Base-by-base conservation (phyloP, 2,797 vertebrate species). In the Lophius americanus region DNA sequence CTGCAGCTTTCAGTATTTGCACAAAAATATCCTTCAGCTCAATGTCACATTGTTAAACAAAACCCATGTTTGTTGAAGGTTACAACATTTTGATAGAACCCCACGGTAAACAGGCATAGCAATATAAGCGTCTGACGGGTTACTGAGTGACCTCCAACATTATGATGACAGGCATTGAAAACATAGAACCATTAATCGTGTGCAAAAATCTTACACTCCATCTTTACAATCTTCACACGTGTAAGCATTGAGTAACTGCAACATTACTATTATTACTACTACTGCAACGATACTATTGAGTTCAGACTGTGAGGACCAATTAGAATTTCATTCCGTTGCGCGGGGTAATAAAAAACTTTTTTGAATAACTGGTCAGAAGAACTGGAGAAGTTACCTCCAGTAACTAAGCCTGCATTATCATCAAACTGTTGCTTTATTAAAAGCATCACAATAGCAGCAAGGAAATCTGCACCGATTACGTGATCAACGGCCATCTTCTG, bases 41-140 rank as follows among this genome's bases (percentile, higher is more conserved):
- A 46, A 50, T 50, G 38, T 53, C 23, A 51, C 39, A 35, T 49
- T 8, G 47, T 35, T 70, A 57, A 68, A 65, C 51, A 55, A 7
- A 9, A 41, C 33, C 9, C 2, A 8, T 51, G 32, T 58, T 64
- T 60, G 44, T 13, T 58, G 4, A 64, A 65, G 54, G 44, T 38
- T 35, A 67, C 55, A 47, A 43, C 4, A 43, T 56, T 65, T 35
- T 43, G 41, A 72, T 51, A 52, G 63, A 64, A 46, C 5, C 7
- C 1, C 14, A 23, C 14, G 59, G 43, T 66, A 53, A 48, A 44
- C 13, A 67, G 7, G 61, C 58, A 67, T 47, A 7, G 47, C 3
- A 37, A 60, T 44, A 11, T 53, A 58, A 36, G 50, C 44, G n/a
- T 55, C 41, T 42, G 47, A 49, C 23, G 6, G 11, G 11, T 48